phyloP scores from a whole-genome alignment of 2,797 vertebrate genomes.

The Meriones psammophilus region DNA sequence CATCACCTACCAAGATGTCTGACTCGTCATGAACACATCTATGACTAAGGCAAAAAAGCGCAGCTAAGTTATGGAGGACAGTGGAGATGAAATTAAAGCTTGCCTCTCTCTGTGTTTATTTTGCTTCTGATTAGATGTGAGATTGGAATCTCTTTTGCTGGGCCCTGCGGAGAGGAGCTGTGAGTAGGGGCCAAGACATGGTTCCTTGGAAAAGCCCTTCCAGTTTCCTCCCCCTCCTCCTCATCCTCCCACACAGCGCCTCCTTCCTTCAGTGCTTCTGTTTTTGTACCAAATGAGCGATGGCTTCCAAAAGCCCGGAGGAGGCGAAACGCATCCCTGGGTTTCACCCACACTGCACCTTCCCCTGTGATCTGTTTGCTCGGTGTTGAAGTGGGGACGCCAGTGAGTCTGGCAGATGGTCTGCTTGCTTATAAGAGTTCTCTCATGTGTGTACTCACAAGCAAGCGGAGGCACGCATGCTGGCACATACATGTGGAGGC shows the following conservation, averaged over 20 bases:
- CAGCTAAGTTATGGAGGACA: slow-evolving; percentile 18
- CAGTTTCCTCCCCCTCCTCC: not conserved
- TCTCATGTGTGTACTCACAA: not conserved
- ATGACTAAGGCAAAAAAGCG: slow-evolving; percentile 8
- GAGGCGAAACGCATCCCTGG: slow-evolving; percentile 72
- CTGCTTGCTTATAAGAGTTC: not conserved
- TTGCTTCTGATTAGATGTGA: slow-evolving; percentile 81
- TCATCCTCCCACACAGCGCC: not conserved
- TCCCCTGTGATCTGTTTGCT: slow-evolving; percentile 73
- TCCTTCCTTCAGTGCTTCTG: slow-evolving; percentile 24
- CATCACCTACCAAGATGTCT: not conserved
- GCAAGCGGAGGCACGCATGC: not conserved
- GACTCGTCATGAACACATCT: not conserved
- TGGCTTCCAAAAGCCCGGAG: slow-evolving; percentile 75
- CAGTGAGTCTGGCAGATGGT: not conserved
- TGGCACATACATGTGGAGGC: not conserved
- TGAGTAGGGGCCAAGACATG: slow-evolving; percentile 11
- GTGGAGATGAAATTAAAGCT: slow-evolving; percentile 70
- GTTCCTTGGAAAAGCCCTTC: slow-evolving; percentile 56
- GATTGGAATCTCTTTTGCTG: slow-evolving; percentile 77
- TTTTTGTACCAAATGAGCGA: slow-evolving; percentile 75
- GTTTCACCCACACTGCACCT: slow-evolving; percentile 75
- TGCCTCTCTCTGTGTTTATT: slow-evolving; percentile 74
- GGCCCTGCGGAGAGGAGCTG: slow-evolving; percentile 66
- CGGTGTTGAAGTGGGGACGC: slow-evolving; percentile 72